Conservation (phyloP, 2,888 invertebrate species). For the Yponomeuta malinellus region DNA sequence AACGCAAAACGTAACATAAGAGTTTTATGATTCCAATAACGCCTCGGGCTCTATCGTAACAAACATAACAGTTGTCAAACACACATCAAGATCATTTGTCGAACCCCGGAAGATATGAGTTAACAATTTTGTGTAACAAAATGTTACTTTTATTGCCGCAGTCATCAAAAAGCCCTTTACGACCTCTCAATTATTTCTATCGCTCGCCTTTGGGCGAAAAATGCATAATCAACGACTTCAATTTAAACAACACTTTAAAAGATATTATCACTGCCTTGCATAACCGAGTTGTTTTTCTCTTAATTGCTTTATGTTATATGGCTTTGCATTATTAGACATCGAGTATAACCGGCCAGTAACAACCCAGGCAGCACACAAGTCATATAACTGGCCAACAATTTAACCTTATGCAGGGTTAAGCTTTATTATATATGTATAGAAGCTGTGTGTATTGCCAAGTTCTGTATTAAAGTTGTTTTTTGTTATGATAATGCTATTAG, state of each 20-base stretch:
- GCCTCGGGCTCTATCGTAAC: background rate
- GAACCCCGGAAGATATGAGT: background rate
- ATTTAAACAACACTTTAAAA: conserved; percentile 5
- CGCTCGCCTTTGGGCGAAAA: background rate
- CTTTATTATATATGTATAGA: no score
- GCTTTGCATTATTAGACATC: conserved; percentile 11
- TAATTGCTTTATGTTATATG: conserved; percentile 8
- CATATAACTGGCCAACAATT: no score
- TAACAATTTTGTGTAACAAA: background rate
- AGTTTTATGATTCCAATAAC: background rate
- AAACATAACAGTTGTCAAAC: conserved; percentile 6
- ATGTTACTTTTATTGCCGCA: conserved; percentile 8
- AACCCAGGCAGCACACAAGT: no score
- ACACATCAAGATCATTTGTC: conserved; percentile 1
- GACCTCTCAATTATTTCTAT: conserved; percentile 6
- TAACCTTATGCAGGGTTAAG: no score
- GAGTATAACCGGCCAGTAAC: conserved; percentile 7
- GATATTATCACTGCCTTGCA: conserved; percentile 9
- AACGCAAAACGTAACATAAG: background rate
- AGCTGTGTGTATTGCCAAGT: no score
- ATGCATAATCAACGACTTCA: conserved; percentile 6
- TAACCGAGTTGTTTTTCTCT: conserved; percentile 10
- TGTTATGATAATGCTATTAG: no score
- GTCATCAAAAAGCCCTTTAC: conserved; percentile 8
- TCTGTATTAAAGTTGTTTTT: no score